These are phyloP conservation scores for Cephus spinipes DNA, from an alignment of 2,888 invertebrate genomes.

Conservation along the genomic window DNA sequence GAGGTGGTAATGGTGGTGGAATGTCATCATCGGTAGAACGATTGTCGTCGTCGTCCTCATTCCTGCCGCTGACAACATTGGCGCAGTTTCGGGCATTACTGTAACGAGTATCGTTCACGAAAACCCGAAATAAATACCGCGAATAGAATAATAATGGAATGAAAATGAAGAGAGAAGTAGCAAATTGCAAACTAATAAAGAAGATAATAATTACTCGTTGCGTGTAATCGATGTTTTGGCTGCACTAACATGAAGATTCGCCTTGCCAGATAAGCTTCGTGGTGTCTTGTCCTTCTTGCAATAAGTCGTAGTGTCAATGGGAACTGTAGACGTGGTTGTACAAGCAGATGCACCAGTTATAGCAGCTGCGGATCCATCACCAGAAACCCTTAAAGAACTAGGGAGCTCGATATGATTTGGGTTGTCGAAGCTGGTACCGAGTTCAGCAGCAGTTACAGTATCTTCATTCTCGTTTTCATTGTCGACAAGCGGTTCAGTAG, in stretches of 20 bases:
- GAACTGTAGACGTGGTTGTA: slow-evolving; percentile 51
- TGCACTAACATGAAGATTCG: slow-evolving; percentile 18
- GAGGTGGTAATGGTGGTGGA: slow-evolving; percentile 70
- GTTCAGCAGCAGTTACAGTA: slow-evolving; percentile 68
- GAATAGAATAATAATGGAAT: not conserved
- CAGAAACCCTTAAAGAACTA: slow-evolving; percentile 65
- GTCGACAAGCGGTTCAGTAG: slow-evolving; percentile 64
- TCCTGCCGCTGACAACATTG: slow-evolving; percentile 40
- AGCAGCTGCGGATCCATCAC: slow-evolving; percentile 22
- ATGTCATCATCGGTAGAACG: slow-evolving; percentile 64
- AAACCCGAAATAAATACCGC: not conserved
- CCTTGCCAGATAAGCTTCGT: slow-evolving; percentile 44
- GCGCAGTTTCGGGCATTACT: not conserved
- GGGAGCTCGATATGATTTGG: slow-evolving; percentile 80
- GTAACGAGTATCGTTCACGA: not conserved
- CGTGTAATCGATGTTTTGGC: slow-evolving; percentile 31
- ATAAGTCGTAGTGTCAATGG: slow-evolving; percentile 78
- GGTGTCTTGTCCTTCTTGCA: slow-evolving; percentile 73
- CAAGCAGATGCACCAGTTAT: slow-evolving; percentile 50
- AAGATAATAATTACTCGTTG: slow-evolving; percentile 22
- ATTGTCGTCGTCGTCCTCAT: slow-evolving; percentile 40
- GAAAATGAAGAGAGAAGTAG: not conserved
- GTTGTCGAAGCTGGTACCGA: slow-evolving; percentile 81
- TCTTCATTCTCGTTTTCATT: slow-evolving; percentile 78
- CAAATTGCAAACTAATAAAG: slow-evolving; percentile 1